phyloP scores from a whole-genome alignment of 2,888 invertebrate genomes.

The Eristalis pertinax region DNA sequence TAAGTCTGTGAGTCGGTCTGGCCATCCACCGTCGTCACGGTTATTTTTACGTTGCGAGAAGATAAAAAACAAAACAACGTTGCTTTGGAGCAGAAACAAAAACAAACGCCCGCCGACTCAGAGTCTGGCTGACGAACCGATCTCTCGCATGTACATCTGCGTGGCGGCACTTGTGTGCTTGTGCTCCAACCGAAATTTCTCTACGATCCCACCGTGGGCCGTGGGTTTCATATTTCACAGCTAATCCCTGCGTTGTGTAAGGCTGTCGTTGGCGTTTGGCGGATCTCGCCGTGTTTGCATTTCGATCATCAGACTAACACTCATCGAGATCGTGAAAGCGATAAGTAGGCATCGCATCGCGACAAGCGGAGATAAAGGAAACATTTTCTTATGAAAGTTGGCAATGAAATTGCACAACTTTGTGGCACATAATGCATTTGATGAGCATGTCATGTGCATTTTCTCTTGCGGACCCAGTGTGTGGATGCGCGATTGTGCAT shows the following conservation, averaged over 20 bases:
- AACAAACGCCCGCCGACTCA: background rate
- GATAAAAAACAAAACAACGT: background rate
- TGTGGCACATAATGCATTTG: slow-evolving; percentile 30
- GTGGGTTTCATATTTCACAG: background rate
- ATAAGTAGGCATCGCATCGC: background rate
- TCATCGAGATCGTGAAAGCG: background rate
- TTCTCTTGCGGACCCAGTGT: background rate
- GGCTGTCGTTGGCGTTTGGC: background rate
- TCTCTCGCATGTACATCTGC: no score
- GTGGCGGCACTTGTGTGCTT: background rate
- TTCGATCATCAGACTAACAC: background rate
- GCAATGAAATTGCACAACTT: slow-evolving; percentile 9
- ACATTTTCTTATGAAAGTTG: background rate
- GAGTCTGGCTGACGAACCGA: background rate
- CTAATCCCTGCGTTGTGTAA: background rate
- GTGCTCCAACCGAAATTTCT: no score
- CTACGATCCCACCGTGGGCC: no score
- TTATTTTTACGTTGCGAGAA: background rate
- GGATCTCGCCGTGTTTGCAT: background rate
- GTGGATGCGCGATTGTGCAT: background rate
- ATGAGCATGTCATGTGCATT: slow-evolving; percentile 3
- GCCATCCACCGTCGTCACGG: background rate
- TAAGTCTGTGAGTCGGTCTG: background rate
- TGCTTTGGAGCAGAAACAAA: background rate
- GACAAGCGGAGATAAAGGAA: background rate